Conservation (phyloP, 2,797 vertebrate genomes). For the Melanotaenia maccullochi region DNA sequence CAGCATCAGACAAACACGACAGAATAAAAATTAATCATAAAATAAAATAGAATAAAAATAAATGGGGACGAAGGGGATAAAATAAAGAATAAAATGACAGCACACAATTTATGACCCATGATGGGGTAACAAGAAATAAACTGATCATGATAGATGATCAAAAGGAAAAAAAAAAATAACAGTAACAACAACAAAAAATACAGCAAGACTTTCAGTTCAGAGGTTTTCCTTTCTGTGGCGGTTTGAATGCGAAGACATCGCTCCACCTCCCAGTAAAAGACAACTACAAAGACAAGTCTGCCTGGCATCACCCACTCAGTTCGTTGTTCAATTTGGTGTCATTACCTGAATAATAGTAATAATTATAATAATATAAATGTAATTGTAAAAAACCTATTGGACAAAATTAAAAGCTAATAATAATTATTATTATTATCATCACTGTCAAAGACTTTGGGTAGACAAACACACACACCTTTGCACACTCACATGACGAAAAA, state of each 20-base stretch:
- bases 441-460: constrained; percentile 78
- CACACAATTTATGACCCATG: constrained; percentile 69
- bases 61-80: constrained; percentile 35
- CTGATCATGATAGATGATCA: constrained; percentile 58
- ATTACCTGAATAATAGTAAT: constrained; percentile 83
- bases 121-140: constrained; percentile 58
- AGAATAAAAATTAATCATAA: constrained; percentile 34
- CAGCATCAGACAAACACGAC: constrained; percentile 73
- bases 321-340: constrained; percentile 85
- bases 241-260: constrained; percentile 33
- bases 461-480: constrained; percentile 45
- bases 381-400: constrained; percentile 39
- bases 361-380: constrained; percentile 46
- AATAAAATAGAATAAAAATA: constrained; percentile 18
- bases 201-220: constrained; percentile 59
- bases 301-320: constrained; percentile 47
- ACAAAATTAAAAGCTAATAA: constrained; percentile 68
- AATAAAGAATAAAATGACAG: constrained; percentile 58
- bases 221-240: constrained; percentile 48
- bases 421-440: constrained; percentile 51
- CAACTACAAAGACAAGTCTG: constrained; percentile 32
- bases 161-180: constrained; percentile 40
- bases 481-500: constrained; percentile 43
- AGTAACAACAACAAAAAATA: constrained; percentile 60
- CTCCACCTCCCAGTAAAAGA: constrained; percentile 61